Base-by-base conservation (phyloP, 2,797 vertebrate species). In the Parambassis ranga region DNA sequence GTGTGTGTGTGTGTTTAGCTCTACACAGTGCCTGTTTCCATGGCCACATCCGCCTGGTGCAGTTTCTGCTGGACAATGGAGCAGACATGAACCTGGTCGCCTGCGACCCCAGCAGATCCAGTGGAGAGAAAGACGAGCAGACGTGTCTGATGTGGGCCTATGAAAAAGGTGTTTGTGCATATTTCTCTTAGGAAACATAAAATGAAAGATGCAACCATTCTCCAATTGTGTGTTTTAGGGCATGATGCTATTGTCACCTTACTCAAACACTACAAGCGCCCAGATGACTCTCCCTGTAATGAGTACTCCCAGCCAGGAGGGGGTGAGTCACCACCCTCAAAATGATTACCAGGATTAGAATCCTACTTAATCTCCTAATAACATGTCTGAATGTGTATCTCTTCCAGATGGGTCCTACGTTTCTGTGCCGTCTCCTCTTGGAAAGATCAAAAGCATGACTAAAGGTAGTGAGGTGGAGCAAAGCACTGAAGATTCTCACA, bases 61-160 rank as follows among this genome's bases (percentile, higher is more conserved):
- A 98, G 86, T 96, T 98, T 71, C 39, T 98, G 50, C 77, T 98
- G 89, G 97, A 98, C 78, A 95, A 85, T 0, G 96, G 96, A n/a
- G 96, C 97, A 3, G 97, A 99, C 75, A 98, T 98, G 95, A 98
- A 98, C 71, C 91, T 98, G 4, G 95, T 98, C 3, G 95, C 97
- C 7, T 96, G 94, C 52, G 96, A 98, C 84, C 95, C 96, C 52
- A 98, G 96, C 89, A 93, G 96, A 75, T 98, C 96, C 77, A 98
- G 96, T 9, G 97, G 96, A 20, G 96, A 98, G 72, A 98, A 98
- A 77, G 96, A 99, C 3, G 96, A 99, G 71, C 97, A 98, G 87
- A 99, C 96, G 0, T 98, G 96, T 67, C 89, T 98, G 74, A 99
- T 98, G 97, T 98, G 97, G 97, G 96, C 97, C 30, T 98, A 98